Evolutionary conservation across 1,140 invertebrate species (phyloP), one percentile per base, ranked within the genome.

Genomic region (Oscheius sp.): DNA sequence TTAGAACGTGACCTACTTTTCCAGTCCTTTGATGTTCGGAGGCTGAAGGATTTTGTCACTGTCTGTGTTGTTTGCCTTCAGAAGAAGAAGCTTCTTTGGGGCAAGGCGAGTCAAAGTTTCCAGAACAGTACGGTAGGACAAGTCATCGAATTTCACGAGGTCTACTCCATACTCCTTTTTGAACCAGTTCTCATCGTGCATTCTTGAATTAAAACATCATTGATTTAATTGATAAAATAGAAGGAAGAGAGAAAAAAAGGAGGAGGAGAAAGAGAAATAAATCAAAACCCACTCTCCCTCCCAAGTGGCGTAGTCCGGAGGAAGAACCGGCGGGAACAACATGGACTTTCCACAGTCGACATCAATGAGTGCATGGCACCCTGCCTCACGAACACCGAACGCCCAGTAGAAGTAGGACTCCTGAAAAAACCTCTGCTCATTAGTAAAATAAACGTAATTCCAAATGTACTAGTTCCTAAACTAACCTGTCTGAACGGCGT

Each of bases 351-450:
- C 82, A 38, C 45, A 75, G 32, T 69, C 68, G 18, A 83, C 61
- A 45, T 83, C 80, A 62, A 83, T 78, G 2, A 66, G 66, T 29
- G 71, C 82, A 31, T 61, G 80, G 28, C 74, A 79, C 38, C 77
- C 82, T 20, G 52, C 63, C 66, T 83, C 82, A 35, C 81, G 81
- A 20, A 84, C 82, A 32, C 82, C 82, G 66, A 83, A 83, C 2
- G 82, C 68, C 82, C 82, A 83, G 78, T 82, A 83, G 63, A 83
- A 83, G 52, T 83, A 83, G 1, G 82, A 83, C 70, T 83, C 82
- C 73, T 63, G 61, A 26, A 0, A 13, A n/a, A 63, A 32, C 20
- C 35, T 59, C 29, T 59, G 20, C 13, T 59, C 29, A 15, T 23
- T 18, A 18, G 18, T 15, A 45, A 45, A 45, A 45, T 45, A 45